Conservation (phyloP, 2,888 invertebrate genomes). For the Choreutis nemorana region DNA sequence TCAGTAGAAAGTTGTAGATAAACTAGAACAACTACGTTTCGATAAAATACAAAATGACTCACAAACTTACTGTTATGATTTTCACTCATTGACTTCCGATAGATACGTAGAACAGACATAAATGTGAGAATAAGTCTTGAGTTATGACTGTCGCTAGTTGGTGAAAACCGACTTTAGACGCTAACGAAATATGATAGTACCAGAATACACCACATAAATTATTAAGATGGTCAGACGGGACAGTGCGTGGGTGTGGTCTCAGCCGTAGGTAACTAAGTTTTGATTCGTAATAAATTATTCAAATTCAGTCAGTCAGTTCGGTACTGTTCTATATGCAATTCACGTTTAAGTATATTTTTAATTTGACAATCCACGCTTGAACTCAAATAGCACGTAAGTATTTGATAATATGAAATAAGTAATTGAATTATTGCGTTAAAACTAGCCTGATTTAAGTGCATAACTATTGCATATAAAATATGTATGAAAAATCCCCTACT, state of each 20-base stretch:
- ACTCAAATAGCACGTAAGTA: too few species aligned
- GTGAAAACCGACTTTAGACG: too few species aligned
- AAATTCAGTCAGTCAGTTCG: too few species aligned
- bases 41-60: slow-evolving; percentile 33
- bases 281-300: slow-evolving; percentile 1
- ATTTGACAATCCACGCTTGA: too few species aligned
- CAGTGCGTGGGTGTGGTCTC: slow-evolving; percentile 10
- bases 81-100: slow-evolving; percentile 34
- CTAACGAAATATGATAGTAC: too few species aligned
- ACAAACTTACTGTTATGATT: slow-evolving; percentile 31
- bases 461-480: too few species aligned
- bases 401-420: too few species aligned
- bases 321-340: too few species aligned
- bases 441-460: too few species aligned
- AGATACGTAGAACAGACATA: slow-evolving; percentile 16
- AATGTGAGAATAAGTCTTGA: slow-evolving; percentile 6
- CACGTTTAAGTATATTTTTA: too few species aligned
- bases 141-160: background rate
- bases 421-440: too few species aligned
- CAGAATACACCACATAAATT: slow-evolving; percentile 4
- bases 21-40: slow-evolving; percentile 49
- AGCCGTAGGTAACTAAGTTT: slow-evolving; percentile 8
- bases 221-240: slow-evolving; percentile 9
- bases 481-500: too few species aligned
- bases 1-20: slow-evolving; percentile 59